phyloP scores from a whole-genome alignment of 1,140 invertebrate genomes.

The Lepidurus apus region DNA sequence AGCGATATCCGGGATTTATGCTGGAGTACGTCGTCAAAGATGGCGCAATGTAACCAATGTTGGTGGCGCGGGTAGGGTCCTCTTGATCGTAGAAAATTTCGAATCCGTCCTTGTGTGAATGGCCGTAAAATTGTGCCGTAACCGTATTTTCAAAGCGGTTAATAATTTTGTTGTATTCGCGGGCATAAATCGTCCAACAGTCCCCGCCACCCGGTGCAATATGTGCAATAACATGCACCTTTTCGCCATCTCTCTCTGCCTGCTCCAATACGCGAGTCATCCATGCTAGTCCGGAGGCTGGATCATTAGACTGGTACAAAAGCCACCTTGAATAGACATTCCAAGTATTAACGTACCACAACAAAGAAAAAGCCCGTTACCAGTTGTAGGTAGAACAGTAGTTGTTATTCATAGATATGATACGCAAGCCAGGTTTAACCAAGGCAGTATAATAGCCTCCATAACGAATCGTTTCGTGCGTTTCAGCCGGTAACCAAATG shows the following conservation, averaged over 20 bases:
- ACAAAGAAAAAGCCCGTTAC: constrained; percentile 46
- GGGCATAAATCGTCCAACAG: constrained; percentile 60
- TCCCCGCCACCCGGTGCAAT: constrained; percentile 65
- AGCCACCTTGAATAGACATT: constrained; percentile 51
- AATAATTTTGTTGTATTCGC: constrained; percentile 56
- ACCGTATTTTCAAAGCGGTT: constrained; percentile 63
- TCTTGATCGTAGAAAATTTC: constrained; percentile 56
- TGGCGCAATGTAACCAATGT: constrained; percentile 70
- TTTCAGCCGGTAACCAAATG: constrained; percentile 57
- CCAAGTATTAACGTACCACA: no score
- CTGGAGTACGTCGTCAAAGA: constrained; percentile 59
- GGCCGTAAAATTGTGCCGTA: constrained; percentile 70
- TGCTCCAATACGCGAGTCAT: constrained; percentile 51
- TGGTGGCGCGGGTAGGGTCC: constrained; percentile 51
- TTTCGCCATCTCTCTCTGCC: constrained; percentile 53
- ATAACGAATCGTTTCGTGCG: constrained; percentile 54
- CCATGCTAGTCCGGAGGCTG: constrained; percentile 57
- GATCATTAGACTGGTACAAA: constrained; percentile 56
- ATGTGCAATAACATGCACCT: constrained; percentile 77
- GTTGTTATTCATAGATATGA: constrained; percentile 69
- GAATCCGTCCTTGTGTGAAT: constrained; percentile 72
- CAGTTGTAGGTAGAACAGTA: constrained; percentile 66
- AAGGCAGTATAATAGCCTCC: constrained; percentile 66
- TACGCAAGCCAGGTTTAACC: constrained; percentile 57
- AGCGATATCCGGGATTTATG: constrained; percentile 74